Percentiles rank a stretch among this genome's conserved stretches.
Conservation (phyloP, 1,140 invertebrate species). For the Stegodyphus mimosarum region DNA sequence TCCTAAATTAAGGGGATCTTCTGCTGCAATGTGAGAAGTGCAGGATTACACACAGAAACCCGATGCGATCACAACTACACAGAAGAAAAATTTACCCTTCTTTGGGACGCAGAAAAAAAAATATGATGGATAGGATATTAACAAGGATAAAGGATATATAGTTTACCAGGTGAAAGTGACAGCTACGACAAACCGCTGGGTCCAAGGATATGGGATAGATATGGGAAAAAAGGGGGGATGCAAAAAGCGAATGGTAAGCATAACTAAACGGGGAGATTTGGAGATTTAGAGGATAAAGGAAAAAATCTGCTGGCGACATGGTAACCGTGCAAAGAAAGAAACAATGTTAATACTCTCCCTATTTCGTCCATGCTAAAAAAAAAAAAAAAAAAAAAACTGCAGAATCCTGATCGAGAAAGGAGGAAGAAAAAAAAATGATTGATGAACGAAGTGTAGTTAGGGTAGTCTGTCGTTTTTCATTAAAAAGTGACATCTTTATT, state of each 20-base stretch:
- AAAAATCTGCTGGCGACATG: neutral
- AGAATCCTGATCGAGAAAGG: neutral
- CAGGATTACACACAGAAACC: no score
- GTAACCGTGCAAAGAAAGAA: neutral
- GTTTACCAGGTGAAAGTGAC: slow-evolving; percentile 12
- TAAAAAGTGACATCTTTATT: no score
- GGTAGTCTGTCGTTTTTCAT: no score
- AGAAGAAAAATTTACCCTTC: no score
- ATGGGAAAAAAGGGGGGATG: neutral
- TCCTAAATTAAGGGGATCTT: no score
- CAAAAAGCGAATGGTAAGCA: neutral
- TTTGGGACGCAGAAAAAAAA: neutral
- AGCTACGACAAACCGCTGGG: neutral
- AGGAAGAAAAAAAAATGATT: neutral
- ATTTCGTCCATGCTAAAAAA: neutral
- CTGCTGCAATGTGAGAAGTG: no score
- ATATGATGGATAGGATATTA: slow-evolving; percentile 22
- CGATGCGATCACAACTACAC: no score
- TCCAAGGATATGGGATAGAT: neutral
- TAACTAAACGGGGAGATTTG: neutral
- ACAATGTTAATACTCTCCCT: neutral
- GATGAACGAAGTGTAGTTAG: neutral
- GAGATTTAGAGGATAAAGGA: neutral
- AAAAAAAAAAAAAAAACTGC: neutral
- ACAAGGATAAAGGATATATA: neutral